Evolutionary conservation across 1,140 invertebrate genomes (phyloP).

Genomic region (Drosophila punjabiensis): DNA sequence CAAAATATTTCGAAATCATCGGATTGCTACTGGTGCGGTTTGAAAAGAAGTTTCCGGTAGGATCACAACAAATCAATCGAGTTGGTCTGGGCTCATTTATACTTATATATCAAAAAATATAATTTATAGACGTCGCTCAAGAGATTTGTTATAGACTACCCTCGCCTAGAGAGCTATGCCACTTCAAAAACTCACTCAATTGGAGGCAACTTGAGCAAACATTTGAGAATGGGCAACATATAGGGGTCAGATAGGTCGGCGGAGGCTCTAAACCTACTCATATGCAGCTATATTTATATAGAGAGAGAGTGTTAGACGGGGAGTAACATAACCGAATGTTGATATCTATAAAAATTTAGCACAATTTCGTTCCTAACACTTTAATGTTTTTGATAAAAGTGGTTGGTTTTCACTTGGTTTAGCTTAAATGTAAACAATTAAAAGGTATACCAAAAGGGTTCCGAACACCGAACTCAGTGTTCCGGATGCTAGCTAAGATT

Average conservation of each 20-base stretch:
- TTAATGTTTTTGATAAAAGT: constrained; percentile 38
- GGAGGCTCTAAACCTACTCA: constrained; percentile 47
- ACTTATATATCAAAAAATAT: constrained; percentile 78
- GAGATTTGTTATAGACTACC: constrained; percentile 65
- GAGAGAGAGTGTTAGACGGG: constrained; percentile 17
- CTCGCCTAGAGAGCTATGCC: constrained; percentile 1
- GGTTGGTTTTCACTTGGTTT: constrained; percentile 25
- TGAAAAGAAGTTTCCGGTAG: constrained; percentile 9
- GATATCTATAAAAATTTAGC: constrained; percentile 72
- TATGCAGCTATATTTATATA: constrained; percentile 75
- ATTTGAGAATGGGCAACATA: constrained; percentile 42
- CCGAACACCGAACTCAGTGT: constrained; percentile 47
- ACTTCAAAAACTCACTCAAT: constrained; percentile 66
- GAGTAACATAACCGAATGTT: constrained; percentile 52
- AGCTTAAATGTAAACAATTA: constrained; percentile 63
- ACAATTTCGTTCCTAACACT: constrained; percentile 66
- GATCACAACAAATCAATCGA: constrained; percentile 77
- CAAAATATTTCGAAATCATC: constrained; percentile 38
- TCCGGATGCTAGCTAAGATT: constrained; percentile 66
- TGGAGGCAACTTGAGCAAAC: constrained; percentile 67
- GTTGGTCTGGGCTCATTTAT: constrained; percentile 82
- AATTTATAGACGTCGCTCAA: constrained; percentile 80
- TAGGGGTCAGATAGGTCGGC: constrained; percentile 6
- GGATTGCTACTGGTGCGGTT: constrained; percentile 23
- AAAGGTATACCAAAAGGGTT: constrained; percentile 74